These are phyloP conservation scores for Chelon labrosus DNA, from an alignment of 2,797 vertebrate species.

Conservation along the genomic window DNA sequence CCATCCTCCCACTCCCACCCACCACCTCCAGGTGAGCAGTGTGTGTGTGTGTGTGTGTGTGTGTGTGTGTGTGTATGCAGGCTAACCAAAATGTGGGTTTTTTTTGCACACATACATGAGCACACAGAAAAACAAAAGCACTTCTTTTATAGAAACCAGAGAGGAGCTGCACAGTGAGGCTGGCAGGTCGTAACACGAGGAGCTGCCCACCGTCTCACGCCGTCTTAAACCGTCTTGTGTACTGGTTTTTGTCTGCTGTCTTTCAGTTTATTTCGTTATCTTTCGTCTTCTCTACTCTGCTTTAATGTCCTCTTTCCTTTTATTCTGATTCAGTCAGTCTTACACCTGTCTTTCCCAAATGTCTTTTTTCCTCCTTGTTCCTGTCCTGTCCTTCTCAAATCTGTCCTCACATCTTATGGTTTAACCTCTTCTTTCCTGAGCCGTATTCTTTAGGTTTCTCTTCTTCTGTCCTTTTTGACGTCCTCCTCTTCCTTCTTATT, in stretches of 20 bases:
- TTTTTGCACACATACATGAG: not conserved
- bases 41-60: constrained; percentile 40
- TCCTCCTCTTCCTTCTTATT: not conserved
- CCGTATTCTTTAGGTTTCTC: not conserved
- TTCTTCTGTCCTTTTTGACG: not conserved
- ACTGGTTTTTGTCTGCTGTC: not conserved
- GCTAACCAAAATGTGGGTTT: constrained; percentile 27
- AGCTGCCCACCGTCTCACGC: constrained; percentile 20
- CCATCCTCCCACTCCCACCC: constrained; percentile 80
- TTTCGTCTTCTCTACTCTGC: not conserved
- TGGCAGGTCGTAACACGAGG: constrained; percentile 60
- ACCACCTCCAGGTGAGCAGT: constrained; percentile 79
- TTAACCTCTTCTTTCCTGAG: not conserved
- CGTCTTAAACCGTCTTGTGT: not conserved
- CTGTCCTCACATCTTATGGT: not conserved
- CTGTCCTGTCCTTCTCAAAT: not conserved
- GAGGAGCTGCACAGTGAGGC: constrained; percentile 39
- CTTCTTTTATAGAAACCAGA: constrained; percentile 61
- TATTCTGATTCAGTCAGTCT: not conserved
- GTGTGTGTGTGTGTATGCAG: constrained; percentile 30
- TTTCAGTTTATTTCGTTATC: not conserved
- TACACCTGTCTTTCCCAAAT: not conserved
- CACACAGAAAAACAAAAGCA: constrained; percentile 47
- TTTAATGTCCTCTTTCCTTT: not conserved
- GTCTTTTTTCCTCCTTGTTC: not conserved